These are phyloP conservation scores for Drosophila tropicalis DNA, from an alignment of 1,140 invertebrate species.

Conservation along the genomic window DNA sequence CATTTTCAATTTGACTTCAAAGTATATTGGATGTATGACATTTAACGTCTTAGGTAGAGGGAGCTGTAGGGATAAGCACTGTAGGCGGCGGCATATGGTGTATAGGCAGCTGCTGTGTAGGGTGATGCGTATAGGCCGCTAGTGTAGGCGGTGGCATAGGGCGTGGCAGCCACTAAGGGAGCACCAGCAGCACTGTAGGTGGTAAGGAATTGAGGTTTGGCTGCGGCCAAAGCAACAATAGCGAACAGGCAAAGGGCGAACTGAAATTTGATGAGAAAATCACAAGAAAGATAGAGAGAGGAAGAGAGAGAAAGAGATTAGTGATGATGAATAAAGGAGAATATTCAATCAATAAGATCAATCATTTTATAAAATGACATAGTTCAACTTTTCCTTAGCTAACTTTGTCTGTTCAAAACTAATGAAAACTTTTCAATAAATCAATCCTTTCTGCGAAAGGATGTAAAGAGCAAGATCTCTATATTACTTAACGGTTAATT, in stretches of 20 bases:
- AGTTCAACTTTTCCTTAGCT: no score
- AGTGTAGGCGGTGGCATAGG: slow-evolving; percentile 65
- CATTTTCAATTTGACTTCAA: slow-evolving; percentile 1
- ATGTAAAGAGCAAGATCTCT: no score
- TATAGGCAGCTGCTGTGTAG: slow-evolving; percentile 61
- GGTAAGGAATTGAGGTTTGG: slow-evolving; percentile 72
- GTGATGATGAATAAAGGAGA: slow-evolving; percentile 2
- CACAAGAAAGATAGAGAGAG: not conserved
- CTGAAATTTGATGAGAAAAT: slow-evolving; percentile 29
- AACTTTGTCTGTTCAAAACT: no score
- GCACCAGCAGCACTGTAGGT: slow-evolving; percentile 61
- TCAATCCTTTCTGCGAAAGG: no score
- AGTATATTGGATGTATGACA: not conserved
- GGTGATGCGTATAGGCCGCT: slow-evolving; percentile 67
- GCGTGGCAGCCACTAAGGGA: slow-evolving; percentile 62
- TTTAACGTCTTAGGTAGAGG: slow-evolving; percentile 61
- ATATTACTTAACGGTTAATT: no score
- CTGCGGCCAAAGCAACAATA: slow-evolving; percentile 68
- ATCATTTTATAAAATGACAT: no score
- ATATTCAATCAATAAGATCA: no score
- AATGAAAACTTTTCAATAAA: no score
- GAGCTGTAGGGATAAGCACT: slow-evolving; percentile 72
- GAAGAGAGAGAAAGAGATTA: not conserved
- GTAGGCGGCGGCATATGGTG: slow-evolving; percentile 57
- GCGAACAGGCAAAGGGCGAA: slow-evolving; percentile 74